Percentiles rank a stretch among this genome's conserved stretches.
phyloP scores from a whole-genome alignment of 2,113 vertebrate genomes.

The Mustela nigripes region DNA sequence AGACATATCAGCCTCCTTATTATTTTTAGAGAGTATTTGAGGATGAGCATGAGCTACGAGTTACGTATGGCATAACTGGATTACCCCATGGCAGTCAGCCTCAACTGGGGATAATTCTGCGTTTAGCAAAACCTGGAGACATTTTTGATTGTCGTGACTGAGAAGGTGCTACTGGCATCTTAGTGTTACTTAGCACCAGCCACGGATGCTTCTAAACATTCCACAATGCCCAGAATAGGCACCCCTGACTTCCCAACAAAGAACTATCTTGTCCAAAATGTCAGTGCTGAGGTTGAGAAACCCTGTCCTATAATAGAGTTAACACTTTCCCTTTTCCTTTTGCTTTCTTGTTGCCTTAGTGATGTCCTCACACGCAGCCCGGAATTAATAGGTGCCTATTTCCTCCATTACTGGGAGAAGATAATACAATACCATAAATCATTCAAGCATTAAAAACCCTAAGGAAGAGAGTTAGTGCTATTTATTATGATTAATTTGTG shows the following conservation, averaged over 20 bases:
- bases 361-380: background rate
- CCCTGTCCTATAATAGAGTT: background rate
- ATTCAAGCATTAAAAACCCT: background rate
- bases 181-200: background rate
- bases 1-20: background rate
- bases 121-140: background rate
- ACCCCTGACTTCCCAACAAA: background rate
- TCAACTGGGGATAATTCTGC: background rate
- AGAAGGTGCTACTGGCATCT: background rate
- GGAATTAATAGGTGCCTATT: background rate
- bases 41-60: background rate
- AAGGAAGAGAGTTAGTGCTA: background rate
- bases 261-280: background rate
- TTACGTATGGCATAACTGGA: background rate
- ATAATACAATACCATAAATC: background rate
- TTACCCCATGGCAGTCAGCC: background rate
- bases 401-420: background rate
- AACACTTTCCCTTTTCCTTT: background rate
- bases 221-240: too few species aligned
- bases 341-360: background rate
- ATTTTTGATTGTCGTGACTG: background rate
- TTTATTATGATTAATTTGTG: background rate
- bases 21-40: background rate
- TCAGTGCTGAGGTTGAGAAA: background rate
- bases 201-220: background rate